Evolutionary conservation across 2,113 vertebrate species (phyloP).

Genomic region (Pelobates fuscus): DNA sequence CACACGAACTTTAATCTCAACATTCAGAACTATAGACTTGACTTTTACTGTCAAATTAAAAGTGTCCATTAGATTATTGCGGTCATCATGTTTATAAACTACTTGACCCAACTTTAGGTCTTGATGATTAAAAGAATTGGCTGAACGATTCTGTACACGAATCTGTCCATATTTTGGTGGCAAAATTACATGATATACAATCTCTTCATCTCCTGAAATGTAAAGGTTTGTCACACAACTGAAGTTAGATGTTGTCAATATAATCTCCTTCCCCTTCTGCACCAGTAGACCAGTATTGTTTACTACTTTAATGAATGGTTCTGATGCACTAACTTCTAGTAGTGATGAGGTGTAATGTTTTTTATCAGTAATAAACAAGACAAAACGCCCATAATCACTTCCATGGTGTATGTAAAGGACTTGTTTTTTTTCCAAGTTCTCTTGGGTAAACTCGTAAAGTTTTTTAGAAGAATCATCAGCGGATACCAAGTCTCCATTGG

Average conservation of each 20-base stretch:
- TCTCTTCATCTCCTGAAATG: conserved; percentile 71
- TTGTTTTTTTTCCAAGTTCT: conserved; percentile 73
- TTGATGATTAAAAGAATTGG: conserved; percentile 72
- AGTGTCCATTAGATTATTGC: conserved; percentile 70
- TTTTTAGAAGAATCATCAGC: conserved; percentile 73
- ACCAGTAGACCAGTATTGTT: conserved; percentile 84
- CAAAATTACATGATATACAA: conserved; percentile 66
- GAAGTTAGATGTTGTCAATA: conserved; percentile 72
- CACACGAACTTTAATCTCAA: conserved; percentile 68
- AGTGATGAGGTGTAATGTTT: conserved; percentile 80
- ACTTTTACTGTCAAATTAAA: conserved; percentile 75
- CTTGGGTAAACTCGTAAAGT: conserved; percentile 84
- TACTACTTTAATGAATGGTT: conserved; percentile 72
- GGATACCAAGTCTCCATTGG: conserved; percentile 81
- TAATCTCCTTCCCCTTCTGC: conserved; percentile 72
- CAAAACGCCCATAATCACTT: conserved; percentile 75
- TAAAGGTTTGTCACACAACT: conserved; percentile 83
- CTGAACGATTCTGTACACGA: conserved; percentile 59
- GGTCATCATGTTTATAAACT: conserved; percentile 75
- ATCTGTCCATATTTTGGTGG: conserved; percentile 74
- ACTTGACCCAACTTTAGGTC: conserved; percentile 74
- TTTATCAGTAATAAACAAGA: conserved; percentile 87
- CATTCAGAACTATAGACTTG: conserved; percentile 64
- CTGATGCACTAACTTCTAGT: conserved; percentile 79
- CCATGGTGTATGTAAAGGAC: conserved; percentile 82